phyloP scores from a whole-genome alignment of 2,113 vertebrate species.

The Desmodus rotundus region DNA sequence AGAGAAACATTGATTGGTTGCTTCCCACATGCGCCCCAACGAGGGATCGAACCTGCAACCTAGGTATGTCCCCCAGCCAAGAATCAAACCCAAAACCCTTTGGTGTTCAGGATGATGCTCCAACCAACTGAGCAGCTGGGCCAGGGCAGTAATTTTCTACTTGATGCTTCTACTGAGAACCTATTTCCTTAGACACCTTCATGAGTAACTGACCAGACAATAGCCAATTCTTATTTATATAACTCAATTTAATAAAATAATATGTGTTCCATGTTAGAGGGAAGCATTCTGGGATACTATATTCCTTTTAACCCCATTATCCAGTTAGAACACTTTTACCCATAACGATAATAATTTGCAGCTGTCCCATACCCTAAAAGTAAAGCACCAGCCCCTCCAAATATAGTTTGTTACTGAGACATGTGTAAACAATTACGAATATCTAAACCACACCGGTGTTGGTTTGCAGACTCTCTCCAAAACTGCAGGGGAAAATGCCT shows the following conservation, averaged over 20 bases:
- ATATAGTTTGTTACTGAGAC: slow-evolving; percentile 70
- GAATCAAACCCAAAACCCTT: too few species aligned
- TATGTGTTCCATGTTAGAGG: slow-evolving; percentile 10
- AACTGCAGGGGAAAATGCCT: slow-evolving; percentile 20
- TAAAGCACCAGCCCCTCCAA: slow-evolving; percentile 26
- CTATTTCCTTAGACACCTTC: slow-evolving; percentile 2
- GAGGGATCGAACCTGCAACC: too few species aligned
- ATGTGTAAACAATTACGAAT: slow-evolving; percentile 72
- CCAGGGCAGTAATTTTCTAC: not conserved
- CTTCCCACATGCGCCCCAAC: too few species aligned
- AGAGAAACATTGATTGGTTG: too few species aligned
- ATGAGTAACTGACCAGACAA: slow-evolving; percentile 15
- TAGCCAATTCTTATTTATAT: slow-evolving; percentile 10
- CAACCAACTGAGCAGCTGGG: too few species aligned
- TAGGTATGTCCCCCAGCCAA: too few species aligned
- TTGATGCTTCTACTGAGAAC: not conserved
- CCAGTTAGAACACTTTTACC: slow-evolving; percentile 55
- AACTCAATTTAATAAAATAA: slow-evolving; percentile 44
- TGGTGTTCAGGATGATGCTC: too few species aligned
- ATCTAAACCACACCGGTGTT: slow-evolving; percentile 56
- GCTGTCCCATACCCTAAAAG: slow-evolving; percentile 62
- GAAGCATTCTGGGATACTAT: slow-evolving; percentile 55
- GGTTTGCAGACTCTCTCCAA: slow-evolving; percentile 59
- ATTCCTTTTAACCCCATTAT: slow-evolving; percentile 68
- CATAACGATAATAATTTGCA: slow-evolving; percentile 68